Percentiles rank a stretch among this genome's conserved stretches.
phyloP scores from a whole-genome alignment of 2,888 invertebrate species.

The Folsomia candida region DNA sequence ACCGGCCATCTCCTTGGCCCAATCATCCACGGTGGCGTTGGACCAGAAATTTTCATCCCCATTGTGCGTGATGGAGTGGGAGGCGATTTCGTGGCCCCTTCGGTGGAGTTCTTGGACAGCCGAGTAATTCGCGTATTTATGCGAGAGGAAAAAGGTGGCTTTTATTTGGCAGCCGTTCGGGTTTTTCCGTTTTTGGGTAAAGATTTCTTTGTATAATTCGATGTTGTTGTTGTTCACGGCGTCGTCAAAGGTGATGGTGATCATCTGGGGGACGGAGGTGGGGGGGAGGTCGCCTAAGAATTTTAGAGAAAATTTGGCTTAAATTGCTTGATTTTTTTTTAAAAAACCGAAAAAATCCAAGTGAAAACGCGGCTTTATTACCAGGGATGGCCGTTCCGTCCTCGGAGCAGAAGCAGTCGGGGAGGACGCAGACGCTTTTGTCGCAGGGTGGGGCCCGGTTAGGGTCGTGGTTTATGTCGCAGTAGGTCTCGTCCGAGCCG shows the following conservation, averaged over 20 bases:
- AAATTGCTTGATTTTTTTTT: too few relatives aligned
- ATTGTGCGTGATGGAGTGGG: constrained; percentile 92
- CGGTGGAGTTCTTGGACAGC: constrained; percentile 76
- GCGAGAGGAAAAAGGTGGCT: constrained; percentile 86
- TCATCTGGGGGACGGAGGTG: constrained; percentile 78
- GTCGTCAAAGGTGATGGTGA: constrained; percentile 90
- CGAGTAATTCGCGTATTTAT: constrained; percentile 84
- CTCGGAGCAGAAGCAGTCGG: constrained; percentile 91
- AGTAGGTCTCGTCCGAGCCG: constrained; percentile 48
- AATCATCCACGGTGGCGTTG: constrained; percentile 84
- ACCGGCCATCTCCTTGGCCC: constrained; percentile 70
- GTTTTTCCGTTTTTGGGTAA: constrained; percentile 82
- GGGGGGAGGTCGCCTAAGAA: constrained; percentile 40
- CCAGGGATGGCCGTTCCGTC: constrained; percentile 85
- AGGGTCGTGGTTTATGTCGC: constrained; percentile 70
- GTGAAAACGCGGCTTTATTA: too few relatives aligned
- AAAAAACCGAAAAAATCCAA: too few relatives aligned
- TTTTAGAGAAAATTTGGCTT: background rate
- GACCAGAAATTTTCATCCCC: constrained; percentile 91
- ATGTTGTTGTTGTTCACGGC: constrained; percentile 95
- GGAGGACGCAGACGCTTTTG: constrained; percentile 77
- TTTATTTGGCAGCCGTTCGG: constrained; percentile 92
- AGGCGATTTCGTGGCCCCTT: constrained; percentile 89
- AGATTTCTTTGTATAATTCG: constrained; percentile 87
- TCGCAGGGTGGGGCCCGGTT: constrained; percentile 89